Evolutionary conservation across 2,113 vertebrate species (phyloP).

Genomic region (Petaurus breviceps): DNA sequence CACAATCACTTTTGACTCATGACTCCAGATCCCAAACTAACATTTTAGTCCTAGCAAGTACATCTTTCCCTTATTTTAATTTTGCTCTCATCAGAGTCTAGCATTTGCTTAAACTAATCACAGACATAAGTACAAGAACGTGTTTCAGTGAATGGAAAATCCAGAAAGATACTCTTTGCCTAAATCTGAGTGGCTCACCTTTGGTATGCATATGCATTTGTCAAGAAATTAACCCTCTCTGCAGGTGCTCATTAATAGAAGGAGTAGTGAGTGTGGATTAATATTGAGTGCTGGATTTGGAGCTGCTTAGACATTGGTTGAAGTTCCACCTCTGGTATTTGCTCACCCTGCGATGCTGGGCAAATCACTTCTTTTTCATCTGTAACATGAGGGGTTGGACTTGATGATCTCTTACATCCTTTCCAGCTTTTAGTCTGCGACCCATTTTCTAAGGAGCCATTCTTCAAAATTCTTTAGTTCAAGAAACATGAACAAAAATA

Average conservation of each 20-base stretch:
- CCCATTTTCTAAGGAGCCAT: not conserved
- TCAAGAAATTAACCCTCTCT: not conserved
- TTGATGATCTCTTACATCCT: too few species aligned
- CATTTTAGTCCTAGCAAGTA: not conserved
- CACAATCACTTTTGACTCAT: constrained; percentile 36
- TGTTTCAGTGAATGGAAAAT: not conserved
- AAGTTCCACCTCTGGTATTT: not conserved
- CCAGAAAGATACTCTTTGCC: not conserved
- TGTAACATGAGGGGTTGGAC: not conserved
- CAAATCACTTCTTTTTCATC: not conserved
- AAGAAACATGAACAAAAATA: not conserved
- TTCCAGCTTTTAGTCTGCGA: not conserved
- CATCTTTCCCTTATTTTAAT: not conserved
- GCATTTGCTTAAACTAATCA: not conserved
- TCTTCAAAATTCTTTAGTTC: not conserved
- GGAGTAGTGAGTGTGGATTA: not conserved
- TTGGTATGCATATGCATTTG: not conserved
- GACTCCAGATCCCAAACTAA: not conserved
- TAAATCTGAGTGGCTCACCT: not conserved
- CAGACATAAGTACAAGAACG: not conserved
- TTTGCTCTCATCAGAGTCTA: constrained; percentile 5
- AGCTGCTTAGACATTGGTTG: not conserved
- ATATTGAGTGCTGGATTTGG: not conserved
- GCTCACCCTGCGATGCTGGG: not conserved
- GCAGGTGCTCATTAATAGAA: not conserved